Percentiles rank a stretch among this genome's conserved stretches.
These are phyloP conservation scores for Drosophila tanythrix DNA, from an alignment of 2,888 invertebrate species.

Conservation along the genomic window DNA sequence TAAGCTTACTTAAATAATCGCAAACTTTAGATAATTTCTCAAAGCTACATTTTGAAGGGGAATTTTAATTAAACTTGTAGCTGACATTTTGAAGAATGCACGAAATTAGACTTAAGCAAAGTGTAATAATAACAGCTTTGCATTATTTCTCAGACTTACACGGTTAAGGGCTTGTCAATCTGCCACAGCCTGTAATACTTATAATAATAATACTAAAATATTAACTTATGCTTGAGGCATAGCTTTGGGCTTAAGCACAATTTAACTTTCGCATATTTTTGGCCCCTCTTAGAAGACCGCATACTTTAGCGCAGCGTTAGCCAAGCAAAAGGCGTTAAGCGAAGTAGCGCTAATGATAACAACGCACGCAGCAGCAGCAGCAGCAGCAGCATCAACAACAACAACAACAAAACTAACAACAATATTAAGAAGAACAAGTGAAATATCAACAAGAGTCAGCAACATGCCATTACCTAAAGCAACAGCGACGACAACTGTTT, in stretches of 20 bases:
- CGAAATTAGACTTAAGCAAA: not conserved
- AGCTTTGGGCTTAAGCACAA: not conserved
- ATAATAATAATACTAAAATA: not conserved
- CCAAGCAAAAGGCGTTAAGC: slow-evolving; percentile 65
- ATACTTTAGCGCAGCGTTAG: slow-evolving; percentile 16
- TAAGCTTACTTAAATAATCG: not conserved
- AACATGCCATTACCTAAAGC: slow-evolving; percentile 38
- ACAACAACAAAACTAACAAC: slow-evolving; percentile 24
- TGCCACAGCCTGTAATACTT: not conserved
- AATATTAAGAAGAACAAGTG: slow-evolving; percentile 3
- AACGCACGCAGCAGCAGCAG: slow-evolving; percentile 57
- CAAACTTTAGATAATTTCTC: not conserved
- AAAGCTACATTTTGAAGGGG: not conserved
- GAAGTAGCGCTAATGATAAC: slow-evolving; percentile 65
- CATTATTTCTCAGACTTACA: not conserved
- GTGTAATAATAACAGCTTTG: not conserved
- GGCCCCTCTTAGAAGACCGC: slow-evolving; percentile 7
- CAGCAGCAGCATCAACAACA: slow-evolving; percentile 29
- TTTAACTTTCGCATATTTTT: slow-evolving; percentile 20
- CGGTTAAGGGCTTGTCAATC: not conserved
- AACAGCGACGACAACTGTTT: slow-evolving; percentile 46
- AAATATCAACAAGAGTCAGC: slow-evolving; percentile 21
- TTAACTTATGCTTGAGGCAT: not conserved
- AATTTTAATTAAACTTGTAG: not conserved
- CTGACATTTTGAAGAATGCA: not conserved